Evolutionary conservation across 2,113 vertebrate species (phyloP).

Genomic region (Psammodynastes pulverulentus): DNA sequence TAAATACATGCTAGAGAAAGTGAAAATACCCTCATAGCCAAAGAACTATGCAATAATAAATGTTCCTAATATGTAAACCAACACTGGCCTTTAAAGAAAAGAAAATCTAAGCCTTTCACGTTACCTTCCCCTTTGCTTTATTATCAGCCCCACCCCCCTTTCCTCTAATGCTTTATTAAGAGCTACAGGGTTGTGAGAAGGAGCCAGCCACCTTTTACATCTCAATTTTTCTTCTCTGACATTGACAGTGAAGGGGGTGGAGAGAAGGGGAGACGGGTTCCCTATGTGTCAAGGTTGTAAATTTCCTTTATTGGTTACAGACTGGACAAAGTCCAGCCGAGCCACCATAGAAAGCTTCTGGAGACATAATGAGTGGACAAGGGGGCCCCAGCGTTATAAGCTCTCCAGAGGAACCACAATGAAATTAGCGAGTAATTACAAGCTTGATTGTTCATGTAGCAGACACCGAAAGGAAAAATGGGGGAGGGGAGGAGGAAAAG

Average conservation of each 20-base stretch:
- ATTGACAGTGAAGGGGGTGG: background rate
- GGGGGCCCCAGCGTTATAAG: slow-evolving; percentile 45
- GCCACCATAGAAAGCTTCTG: slow-evolving; percentile 49
- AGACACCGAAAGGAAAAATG: slow-evolving; percentile 35
- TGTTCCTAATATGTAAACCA: background rate
- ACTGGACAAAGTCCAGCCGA: slow-evolving; percentile 38
- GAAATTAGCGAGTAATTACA: slow-evolving; percentile 65
- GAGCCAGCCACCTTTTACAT: slow-evolving; percentile 34
- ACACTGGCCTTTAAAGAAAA: background rate
- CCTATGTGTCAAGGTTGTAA: slow-evolving; percentile 38
- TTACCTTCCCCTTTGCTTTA: background rate
- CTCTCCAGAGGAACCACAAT: slow-evolving; percentile 57
- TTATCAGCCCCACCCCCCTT: background rate
- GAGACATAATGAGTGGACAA: slow-evolving; percentile 50
- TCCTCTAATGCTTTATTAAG: slow-evolving; percentile 8
- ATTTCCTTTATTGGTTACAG: slow-evolving; percentile 65
- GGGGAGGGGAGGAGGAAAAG: too few species aligned
- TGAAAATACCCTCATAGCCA: background rate
- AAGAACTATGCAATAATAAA: background rate
- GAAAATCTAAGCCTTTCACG: background rate
- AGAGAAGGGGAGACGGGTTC: slow-evolving; percentile 13
- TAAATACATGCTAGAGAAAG: background rate
- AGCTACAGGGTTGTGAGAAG: slow-evolving; percentile 8
- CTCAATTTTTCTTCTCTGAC: slow-evolving; percentile 49
- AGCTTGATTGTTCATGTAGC: slow-evolving; percentile 42